These are phyloP conservation scores for Forficula auricularia DNA, from an alignment of 1,140 invertebrate genomes.

Conservation along the genomic window DNA sequence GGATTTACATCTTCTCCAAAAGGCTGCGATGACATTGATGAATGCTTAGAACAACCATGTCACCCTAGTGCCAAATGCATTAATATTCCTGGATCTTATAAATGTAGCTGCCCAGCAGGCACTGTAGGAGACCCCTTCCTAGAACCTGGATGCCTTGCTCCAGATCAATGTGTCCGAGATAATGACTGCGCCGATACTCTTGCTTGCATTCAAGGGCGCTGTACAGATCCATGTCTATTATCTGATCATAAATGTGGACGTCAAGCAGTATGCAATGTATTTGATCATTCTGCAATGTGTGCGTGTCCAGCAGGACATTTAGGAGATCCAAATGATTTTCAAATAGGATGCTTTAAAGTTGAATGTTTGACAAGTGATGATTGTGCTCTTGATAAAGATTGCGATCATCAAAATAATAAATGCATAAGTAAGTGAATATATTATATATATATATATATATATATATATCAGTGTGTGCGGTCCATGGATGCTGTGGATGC, in stretches of 20 bases:
- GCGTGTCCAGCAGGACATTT: constrained; percentile 58
- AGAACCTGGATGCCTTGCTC: constrained; percentile 46
- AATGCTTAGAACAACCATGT: constrained; percentile 62
- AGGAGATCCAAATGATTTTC: constrained; percentile 54
- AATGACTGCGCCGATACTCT: constrained; percentile 50
- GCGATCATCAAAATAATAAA: constrained; percentile 53
- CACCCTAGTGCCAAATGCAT: constrained; percentile 58
- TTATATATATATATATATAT: background rate
- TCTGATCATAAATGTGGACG: constrained; percentile 37
- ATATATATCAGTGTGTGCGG: no score
- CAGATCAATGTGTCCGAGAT: constrained; percentile 49
- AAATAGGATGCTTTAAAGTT: constrained; percentile 61
- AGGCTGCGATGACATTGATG: constrained; percentile 58
- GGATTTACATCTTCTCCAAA: constrained; percentile 49
- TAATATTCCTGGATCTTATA: constrained; percentile 62
- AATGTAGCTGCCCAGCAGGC: constrained; percentile 55
- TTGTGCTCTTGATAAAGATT: constrained; percentile 54
- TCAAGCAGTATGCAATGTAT: constrained; percentile 50
- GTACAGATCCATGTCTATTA: constrained; percentile 50
- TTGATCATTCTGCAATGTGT: constrained; percentile 49
- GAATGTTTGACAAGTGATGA: constrained; percentile 62
- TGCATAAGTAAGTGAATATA: constrained; percentile 43
- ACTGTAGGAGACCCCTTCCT: constrained; percentile 60
- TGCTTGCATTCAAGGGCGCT: constrained; percentile 51
- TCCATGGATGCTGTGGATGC: no score